phyloP scores from a whole-genome alignment of 2,888 invertebrate species.

The Dusona sp. region DNA sequence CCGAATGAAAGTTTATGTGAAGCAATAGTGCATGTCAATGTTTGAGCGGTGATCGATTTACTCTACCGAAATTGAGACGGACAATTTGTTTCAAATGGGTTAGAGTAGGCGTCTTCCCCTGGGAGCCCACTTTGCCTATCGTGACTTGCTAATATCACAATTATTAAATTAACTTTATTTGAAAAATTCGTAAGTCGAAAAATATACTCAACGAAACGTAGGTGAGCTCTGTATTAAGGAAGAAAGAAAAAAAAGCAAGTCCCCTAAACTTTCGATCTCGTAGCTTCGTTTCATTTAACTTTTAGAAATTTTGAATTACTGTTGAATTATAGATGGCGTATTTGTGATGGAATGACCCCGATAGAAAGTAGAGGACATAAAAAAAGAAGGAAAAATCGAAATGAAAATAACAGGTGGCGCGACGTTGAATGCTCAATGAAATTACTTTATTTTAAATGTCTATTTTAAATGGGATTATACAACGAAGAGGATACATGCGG shows the following conservation, averaged over 20 bases:
- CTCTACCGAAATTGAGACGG: neutral
- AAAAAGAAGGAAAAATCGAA: slow-evolving; percentile 20
- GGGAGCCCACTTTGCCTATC: neutral
- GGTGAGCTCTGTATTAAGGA: neutral
- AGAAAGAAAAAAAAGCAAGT: neutral
- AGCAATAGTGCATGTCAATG: neutral
- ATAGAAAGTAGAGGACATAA: neutral
- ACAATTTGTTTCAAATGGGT: neutral
- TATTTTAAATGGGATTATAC: slow-evolving; percentile 67
- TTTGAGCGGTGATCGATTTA: neutral
- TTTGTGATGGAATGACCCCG: slow-evolving; percentile 17
- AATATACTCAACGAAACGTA: neutral
- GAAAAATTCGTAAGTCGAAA: neutral
- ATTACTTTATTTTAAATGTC: slow-evolving; percentile 65
- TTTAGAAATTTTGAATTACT: slow-evolving; percentile 13
- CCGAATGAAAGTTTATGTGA: neutral
- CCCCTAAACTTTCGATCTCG: neutral
- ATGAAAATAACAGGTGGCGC: slow-evolving; percentile 67
- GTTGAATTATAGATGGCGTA: slow-evolving; percentile 5
- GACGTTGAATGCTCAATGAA: slow-evolving; percentile 62
- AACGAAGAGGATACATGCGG: slow-evolving; percentile 1
- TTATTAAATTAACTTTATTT: neutral
- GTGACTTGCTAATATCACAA: neutral
- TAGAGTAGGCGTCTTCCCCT: neutral
- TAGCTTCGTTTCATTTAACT: slow-evolving; percentile 14